These are phyloP conservation scores for Diglossa cyanea DNA, from an alignment of 2,797 vertebrate species.

Conservation along the genomic window DNA sequence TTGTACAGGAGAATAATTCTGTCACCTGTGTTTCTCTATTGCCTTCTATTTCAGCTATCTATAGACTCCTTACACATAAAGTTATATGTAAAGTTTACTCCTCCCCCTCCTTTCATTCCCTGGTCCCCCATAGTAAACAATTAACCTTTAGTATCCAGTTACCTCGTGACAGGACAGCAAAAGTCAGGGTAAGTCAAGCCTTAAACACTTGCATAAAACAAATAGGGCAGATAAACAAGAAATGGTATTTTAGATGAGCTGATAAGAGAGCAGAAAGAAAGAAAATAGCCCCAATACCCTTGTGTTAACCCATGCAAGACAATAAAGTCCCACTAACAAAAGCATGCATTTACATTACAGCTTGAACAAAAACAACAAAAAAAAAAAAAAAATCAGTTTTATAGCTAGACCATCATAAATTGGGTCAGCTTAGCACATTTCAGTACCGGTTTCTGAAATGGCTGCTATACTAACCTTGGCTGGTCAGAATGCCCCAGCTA, in stretches of 20 bases:
- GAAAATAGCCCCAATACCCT: not conserved
- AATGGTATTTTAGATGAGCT: constrained; percentile 20
- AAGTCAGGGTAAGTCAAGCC: constrained; percentile 40
- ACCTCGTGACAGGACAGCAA: constrained; percentile 14
- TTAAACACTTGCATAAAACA: constrained; percentile 35
- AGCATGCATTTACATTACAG: not conserved
- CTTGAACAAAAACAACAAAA: not conserved
- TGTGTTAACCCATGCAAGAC: constrained; percentile 26
- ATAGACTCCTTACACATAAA: not conserved
- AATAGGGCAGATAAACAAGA: constrained; percentile 41
- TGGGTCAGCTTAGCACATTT: constrained; percentile 13
- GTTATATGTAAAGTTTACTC: not conserved
- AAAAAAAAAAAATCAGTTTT: not conserved
- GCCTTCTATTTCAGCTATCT: not conserved
- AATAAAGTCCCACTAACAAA: not conserved
- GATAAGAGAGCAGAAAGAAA: not conserved
- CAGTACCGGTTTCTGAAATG: not conserved
- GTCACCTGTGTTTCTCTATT: not conserved
- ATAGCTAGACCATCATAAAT: constrained; percentile 18
- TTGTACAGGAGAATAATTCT: not conserved
- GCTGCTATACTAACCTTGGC: constrained; percentile 89
- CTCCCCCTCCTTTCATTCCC: not conserved
- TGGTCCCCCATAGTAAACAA: not conserved
- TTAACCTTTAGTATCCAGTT: constrained; percentile 38
- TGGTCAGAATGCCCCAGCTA: constrained; percentile 92